Evolutionary conservation across 2,888 invertebrate species (phyloP), one percentile per base, ranked within the genome.

Genomic region (Strigamia maritima): DNA sequence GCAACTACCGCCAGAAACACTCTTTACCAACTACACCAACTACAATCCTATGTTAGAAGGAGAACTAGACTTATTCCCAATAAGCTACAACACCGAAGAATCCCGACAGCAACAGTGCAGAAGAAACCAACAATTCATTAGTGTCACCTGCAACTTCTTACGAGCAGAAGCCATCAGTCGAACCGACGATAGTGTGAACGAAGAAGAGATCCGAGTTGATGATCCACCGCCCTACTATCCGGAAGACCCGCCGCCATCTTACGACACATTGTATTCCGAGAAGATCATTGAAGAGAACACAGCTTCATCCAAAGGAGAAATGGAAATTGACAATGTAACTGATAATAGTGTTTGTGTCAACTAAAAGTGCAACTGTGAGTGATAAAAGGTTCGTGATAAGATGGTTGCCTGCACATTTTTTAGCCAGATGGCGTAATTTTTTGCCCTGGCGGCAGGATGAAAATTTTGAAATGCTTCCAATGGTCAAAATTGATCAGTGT

Each of bases 21-120:
- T 75, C 75, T 75, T 75, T 35, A 75, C 75, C 75, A 75, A 75
- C 35, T 75, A 75, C 35, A 75, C 75, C 75, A 75, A 75, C 75
- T 75, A 75, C 35, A 75, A 75, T 19, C 75, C 75, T 4, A 28
- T 28, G 22, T 26, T 75, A 19, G 75, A 75, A 35, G 75, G 75
- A 3, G 75, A 75, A n/a, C 35, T 75, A 7, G 75, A 75, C 19
- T 26, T 75, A 14, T 75, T 75, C 75, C 75, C 75, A 7, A 75
- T 75, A 22, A 31, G 28, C 12, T 75, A 75, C 70, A 70, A 28
- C 28, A 24, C 70, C 24, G 26, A 70, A 1, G 26, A 70, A 28
- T 28, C 24, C 10, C 70, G 28, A 28, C 70, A 70, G 22, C 70
- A 70, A 70, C 70, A 70, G 19, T 28, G 28, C 24, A 19, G 16